phyloP scores from a whole-genome alignment of 2,797 vertebrate genomes.

The Sebastes variabilis region DNA sequence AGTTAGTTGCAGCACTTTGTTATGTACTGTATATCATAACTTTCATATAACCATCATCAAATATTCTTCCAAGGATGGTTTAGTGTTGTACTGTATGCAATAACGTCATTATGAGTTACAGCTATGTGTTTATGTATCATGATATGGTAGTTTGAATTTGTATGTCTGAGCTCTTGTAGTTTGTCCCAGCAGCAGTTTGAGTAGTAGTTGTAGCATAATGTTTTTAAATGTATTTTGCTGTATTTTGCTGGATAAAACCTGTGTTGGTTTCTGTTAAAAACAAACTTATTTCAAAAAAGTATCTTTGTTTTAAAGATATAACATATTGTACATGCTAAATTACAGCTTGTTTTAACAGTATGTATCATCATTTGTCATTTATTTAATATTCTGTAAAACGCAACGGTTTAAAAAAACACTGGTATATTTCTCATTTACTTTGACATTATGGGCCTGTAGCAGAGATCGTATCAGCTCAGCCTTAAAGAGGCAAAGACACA shows the following conservation, averaged over 20 bases:
- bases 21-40: neutral
- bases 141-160: neutral
- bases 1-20: neutral
- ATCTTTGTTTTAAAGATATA: neutral
- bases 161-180: constrained; percentile 18
- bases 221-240: neutral
- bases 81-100: neutral
- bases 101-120: neutral
- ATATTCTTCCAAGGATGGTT: neutral
- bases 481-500: constrained; percentile 1
- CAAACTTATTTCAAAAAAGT: neutral
- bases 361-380: neutral
- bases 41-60: neutral
- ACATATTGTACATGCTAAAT: neutral
- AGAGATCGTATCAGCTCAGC: neutral
- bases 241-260: constrained; percentile 4
- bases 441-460: neutral
- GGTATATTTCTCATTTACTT: neutral
- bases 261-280: constrained; percentile 3
- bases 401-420: neutral
- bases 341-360: neutral
- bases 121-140: neutral
- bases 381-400: neutral
- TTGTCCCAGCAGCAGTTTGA: neutral
- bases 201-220: neutral